Evolutionary conservation across 2,888 invertebrate genomes (phyloP), one percentile per base, ranked within the genome.

Genomic region (Eumerus sabulonum): DNA sequence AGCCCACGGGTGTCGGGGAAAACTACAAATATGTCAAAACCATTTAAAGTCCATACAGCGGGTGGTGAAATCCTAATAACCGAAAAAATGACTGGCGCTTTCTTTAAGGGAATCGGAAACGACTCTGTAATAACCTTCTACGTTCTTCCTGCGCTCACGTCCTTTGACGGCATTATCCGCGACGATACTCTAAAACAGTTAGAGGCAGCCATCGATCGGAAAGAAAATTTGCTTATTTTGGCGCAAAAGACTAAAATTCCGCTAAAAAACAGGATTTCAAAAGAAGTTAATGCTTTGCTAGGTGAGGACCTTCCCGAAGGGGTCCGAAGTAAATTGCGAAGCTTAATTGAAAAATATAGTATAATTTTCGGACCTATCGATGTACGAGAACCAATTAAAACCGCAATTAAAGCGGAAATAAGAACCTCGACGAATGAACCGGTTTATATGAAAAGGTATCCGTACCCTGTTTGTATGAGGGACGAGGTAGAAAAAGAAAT

Each of bases 81-180:
- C n/a, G n/a, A 9, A n/a, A 40, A n/a, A n/a, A 40, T 2, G 3
- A 40, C 12, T 40, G n/a, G 40, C 12, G 40, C n/a, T n/a, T n/a
- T n/a, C n/a, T n/a, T n/a, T n/a, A n/a, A n/a, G n/a, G n/a, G n/a
- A n/a, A n/a, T n/a, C n/a, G n/a, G n/a, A n/a, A n/a, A n/a, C n/a
- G n/a, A n/a, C n/a, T n/a, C n/a, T n/a, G 40, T 1, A 40, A 40
- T 11, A 11, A 40, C 40, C 11, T n/a, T 40, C 38, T 82, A 57
- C 13, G 44, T 77, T 9, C 42, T 71, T 19, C 73, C 77, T 11
- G 60, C 66, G 12, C 53, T 82, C 1, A 36, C 5, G 27, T 45
- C 59, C 11, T 82, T 81, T 51, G 71, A 76, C 42, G 81, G 76
- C 9, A 82, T 77, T n/a, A 82, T 82, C 9, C 81, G 81, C 4